phyloP scores from a whole-genome alignment of 2,888 invertebrate species.

The Rotaria magnacalcarata region DNA sequence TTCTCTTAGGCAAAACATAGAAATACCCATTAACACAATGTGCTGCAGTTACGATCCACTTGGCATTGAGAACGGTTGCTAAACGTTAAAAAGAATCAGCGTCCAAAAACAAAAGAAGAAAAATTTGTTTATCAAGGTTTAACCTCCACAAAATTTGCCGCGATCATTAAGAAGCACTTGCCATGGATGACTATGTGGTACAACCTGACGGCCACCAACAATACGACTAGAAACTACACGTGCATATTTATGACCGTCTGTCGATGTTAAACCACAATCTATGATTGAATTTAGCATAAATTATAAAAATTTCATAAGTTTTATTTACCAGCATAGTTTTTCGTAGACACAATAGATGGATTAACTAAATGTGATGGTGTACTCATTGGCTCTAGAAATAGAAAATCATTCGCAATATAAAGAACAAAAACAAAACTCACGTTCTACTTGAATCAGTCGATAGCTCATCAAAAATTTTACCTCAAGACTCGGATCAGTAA shows the following conservation, averaged over 20 bases:
- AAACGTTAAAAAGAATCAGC: not conserved
- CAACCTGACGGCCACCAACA: not conserved
- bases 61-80: not conserved
- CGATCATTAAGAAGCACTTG: not conserved
- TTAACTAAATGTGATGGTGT: not conserved
- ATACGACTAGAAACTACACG: not conserved
- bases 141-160: not conserved
- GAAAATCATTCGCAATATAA: not conserved
- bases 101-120: not conserved
- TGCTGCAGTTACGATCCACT: not conserved
- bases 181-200: conserved; percentile 29
- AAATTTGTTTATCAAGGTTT: not conserved
- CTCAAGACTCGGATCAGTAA: not conserved
- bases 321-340: not conserved
- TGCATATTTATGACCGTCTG: not conserved
- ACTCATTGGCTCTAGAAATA: not conserved
- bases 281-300: not conserved
- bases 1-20: not conserved
- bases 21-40: not conserved
- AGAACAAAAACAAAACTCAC: not conserved
- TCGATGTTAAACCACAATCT: not conserved
- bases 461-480: not conserved
- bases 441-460: not conserved
- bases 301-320: too few relatives aligned
- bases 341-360: not conserved